Conservation (phyloP, 2,797 vertebrate genomes). For the Masticophis lateralis region DNA sequence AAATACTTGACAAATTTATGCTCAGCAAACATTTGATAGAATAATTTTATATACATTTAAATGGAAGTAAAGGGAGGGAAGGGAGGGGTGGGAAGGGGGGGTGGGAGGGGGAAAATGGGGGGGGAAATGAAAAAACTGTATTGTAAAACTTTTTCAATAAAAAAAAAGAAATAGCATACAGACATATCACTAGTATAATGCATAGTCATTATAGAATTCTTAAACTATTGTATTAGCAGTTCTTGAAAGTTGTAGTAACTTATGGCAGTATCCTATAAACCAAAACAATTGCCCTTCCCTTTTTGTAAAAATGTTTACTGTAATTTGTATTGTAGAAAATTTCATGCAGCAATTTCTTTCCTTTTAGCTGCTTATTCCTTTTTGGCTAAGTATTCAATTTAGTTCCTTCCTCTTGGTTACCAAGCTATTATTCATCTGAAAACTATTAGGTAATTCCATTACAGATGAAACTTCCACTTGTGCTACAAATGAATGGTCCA, state of each 20-base stretch:
- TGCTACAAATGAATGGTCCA: not conserved
- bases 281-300: not conserved
- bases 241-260: not conserved
- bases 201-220: not conserved
- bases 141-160: too few relatives aligned
- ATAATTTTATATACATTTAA: too few relatives aligned
- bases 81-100: too few relatives aligned
- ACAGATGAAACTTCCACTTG: not conserved
- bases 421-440: not conserved
- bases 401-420: not conserved
- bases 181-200: not conserved
- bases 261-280: not conserved
- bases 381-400: not conserved
- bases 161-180: too few relatives aligned
- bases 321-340: not conserved
- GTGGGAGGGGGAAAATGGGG: too few relatives aligned
- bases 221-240: not conserved
- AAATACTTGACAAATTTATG: too few relatives aligned
- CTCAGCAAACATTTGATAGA: too few relatives aligned
- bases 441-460: not conserved
- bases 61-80: too few relatives aligned
- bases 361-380: not conserved
- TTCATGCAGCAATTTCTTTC: not conserved
- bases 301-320: not conserved
- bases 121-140: too few relatives aligned